Conservation (phyloP, 23 tunicate genomes). For the Ciona savignyi region DNA sequence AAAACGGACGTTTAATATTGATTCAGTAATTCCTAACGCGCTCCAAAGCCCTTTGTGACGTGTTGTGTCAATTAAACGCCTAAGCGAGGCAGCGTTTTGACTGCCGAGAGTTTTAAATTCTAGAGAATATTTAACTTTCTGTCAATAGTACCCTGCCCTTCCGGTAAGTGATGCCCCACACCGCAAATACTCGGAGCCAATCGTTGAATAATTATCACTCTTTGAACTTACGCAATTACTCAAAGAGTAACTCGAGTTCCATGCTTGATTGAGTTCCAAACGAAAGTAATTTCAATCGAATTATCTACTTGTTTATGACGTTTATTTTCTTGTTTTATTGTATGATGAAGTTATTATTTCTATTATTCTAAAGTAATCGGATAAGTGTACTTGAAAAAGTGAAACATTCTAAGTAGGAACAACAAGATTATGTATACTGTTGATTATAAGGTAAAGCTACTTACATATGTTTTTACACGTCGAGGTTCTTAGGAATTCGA, state of each 20-base stretch:
- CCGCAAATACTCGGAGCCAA: neutral
- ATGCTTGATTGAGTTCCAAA: neutral
- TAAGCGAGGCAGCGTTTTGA: neutral
- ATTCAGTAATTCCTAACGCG: neutral
- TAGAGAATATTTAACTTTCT: neutral
- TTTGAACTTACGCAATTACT: neutral
- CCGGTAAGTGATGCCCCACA: neutral
- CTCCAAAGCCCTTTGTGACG: neutral
- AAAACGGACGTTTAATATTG: neutral
- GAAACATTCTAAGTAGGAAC: no score
- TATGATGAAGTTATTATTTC: no score
- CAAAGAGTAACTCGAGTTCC: neutral
- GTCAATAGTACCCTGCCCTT: neutral
- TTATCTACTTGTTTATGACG: no score
- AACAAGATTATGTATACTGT: no score
- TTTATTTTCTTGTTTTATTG: no score
- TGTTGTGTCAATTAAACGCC: neutral
- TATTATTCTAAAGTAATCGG: no score
- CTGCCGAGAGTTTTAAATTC: neutral
- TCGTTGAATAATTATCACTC: neutral
- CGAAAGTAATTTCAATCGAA: no score
- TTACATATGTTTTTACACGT: no score
- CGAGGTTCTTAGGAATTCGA: no score
- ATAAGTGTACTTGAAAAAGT: no score
- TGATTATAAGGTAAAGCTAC: no score